Percentiles rank a stretch among this genome's conserved stretches.
Evolutionary conservation across 2,888 invertebrate species (phyloP).

Genomic region (Hemicrepidius hirtus): DNA sequence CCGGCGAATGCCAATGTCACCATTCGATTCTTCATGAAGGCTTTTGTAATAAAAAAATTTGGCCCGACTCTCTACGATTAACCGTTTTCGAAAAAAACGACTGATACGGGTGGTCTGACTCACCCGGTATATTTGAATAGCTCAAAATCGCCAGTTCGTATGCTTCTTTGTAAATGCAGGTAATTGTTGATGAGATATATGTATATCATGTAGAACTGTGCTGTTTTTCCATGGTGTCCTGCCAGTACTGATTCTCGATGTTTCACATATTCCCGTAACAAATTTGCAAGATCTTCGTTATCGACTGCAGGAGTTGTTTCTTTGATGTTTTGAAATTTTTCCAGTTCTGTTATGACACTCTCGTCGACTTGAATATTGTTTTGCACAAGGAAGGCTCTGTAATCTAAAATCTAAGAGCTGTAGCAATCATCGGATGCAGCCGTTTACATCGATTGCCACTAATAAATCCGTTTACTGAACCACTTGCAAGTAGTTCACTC

Average conservation of each 20-base stretch:
- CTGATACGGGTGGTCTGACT: too few relatives aligned
- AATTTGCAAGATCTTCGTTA: slow-evolving; percentile 5
- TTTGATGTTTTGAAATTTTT: not conserved
- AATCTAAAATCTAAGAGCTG: slow-evolving; percentile 56
- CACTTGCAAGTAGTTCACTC: slow-evolving; percentile 58
- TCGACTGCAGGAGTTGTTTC: not conserved
- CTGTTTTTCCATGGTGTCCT: slow-evolving; percentile 60
- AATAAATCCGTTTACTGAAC: too few relatives aligned
- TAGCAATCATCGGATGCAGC: slow-evolving; percentile 54
- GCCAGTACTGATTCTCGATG: not conserved
- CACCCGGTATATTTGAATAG: slow-evolving; percentile 55
- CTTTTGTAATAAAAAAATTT: too few relatives aligned
- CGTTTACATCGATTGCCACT: slow-evolving; percentile 55
- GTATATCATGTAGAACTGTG: too few relatives aligned
- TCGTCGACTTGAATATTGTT: slow-evolving; percentile 5
- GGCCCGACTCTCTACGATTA: too few relatives aligned
- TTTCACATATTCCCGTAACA: not conserved
- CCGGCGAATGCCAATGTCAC: too few relatives aligned
- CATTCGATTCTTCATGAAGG: too few relatives aligned
- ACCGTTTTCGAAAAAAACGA: too few relatives aligned
- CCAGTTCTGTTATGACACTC: not conserved
- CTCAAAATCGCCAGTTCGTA: slow-evolving; percentile 60
- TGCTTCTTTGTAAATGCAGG: slow-evolving; percentile 58
- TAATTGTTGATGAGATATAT: slow-evolving; percentile 61
- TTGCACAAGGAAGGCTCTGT: not conserved